Conservation (phyloP, 2,113 vertebrate species). For the Excalfactoria chinensis region DNA sequence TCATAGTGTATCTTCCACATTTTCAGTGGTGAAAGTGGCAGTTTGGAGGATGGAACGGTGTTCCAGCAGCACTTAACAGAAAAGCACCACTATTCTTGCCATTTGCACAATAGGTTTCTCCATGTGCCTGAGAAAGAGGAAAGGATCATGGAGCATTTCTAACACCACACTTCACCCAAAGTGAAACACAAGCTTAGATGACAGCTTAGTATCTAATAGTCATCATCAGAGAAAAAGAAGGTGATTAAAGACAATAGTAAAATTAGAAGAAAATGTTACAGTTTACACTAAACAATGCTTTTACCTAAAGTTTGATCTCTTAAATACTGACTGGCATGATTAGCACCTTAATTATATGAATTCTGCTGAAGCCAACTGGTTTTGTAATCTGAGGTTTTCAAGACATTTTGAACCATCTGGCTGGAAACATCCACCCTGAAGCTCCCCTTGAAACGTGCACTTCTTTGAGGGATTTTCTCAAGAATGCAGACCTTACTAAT, state of each 20-base stretch:
- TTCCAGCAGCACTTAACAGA: neutral
- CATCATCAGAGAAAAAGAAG: neutral
- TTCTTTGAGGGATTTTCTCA: neutral
- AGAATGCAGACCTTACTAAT: neutral
- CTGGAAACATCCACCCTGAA: neutral
- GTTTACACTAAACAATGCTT: neutral
- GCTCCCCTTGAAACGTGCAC: neutral
- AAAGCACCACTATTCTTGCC: neutral
- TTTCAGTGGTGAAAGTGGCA: neutral
- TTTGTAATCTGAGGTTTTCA: neutral
- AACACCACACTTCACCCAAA: neutral
- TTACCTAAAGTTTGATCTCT: neutral
- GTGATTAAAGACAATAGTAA: neutral
- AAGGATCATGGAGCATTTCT: neutral
- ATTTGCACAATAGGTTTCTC: neutral
- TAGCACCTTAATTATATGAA: neutral
- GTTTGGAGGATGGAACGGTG: no score
- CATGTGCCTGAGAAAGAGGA: neutral
- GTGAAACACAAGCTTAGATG: neutral
- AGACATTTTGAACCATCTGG: neutral
- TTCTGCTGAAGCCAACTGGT: neutral
- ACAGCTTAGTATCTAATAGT: neutral
- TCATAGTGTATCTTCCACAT: neutral
- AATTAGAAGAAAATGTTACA: neutral
- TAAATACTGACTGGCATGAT: neutral